Evolutionary conservation across 2,888 invertebrate species (phyloP).

Genomic region (Torymus aiolomorphi): DNA sequence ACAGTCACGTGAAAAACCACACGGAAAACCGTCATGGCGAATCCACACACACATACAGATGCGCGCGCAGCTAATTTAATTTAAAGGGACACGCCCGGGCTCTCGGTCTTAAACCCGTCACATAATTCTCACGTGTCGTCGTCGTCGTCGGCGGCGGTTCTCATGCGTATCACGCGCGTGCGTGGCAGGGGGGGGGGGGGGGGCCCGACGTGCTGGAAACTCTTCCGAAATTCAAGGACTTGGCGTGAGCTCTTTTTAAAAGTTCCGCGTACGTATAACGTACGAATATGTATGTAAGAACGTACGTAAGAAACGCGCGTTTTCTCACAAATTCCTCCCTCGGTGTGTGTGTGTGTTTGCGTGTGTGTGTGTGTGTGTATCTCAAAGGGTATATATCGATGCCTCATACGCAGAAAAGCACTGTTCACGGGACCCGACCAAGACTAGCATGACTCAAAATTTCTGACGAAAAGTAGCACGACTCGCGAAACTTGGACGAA

Average conservation of each 20-base stretch:
- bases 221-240: slow-evolving; percentile 51
- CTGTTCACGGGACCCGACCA: no score
- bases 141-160: slow-evolving; percentile 29
- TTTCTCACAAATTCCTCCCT: no score
- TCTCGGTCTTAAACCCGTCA: slow-evolving; percentile 51
- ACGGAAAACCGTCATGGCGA: background rate
- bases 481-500: no score
- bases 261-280: slow-evolving; percentile 1
- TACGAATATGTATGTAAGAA: background rate
- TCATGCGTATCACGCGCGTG: slow-evolving; percentile 54
- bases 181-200: background rate
- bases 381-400: no score
- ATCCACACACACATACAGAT: background rate
- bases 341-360: no score
- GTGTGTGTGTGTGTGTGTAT: no score
- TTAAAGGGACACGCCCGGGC: slow-evolving; percentile 45
- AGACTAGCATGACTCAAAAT: no score
- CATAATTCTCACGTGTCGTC: slow-evolving; percentile 48
- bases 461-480: no score
- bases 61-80: slow-evolving; percentile 40
- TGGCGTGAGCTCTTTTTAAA: background rate
- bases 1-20: background rate
- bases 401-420: no score
- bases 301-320: no score
- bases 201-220: slow-evolving; percentile 20